These are phyloP conservation scores for Zeuzera pyrina DNA, from an alignment of 2,888 invertebrate species.

Conservation along the genomic window DNA sequence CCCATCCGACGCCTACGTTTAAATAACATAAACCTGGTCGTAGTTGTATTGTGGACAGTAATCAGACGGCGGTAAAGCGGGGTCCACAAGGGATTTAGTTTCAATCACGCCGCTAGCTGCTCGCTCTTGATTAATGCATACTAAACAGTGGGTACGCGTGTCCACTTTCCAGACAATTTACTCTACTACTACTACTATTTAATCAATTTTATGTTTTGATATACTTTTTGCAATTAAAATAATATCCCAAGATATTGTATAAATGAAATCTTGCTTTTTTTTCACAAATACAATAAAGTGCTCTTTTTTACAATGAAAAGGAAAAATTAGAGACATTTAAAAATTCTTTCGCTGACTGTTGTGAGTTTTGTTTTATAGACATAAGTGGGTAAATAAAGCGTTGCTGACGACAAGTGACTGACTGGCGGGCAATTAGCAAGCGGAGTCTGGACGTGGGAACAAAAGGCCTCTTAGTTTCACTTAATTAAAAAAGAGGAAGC, in stretches of 20 bases:
- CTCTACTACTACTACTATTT: not conserved
- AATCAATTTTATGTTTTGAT: not conserved
- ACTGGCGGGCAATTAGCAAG: conserved; percentile 58
- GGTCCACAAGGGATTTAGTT: conserved; percentile 57
- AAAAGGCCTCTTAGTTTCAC: conserved; percentile 57
- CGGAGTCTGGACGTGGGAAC: conserved; percentile 33
- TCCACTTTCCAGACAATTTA: conserved; percentile 11
- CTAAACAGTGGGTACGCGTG: conserved; percentile 55
- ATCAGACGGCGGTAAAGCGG: conserved; percentile 47
- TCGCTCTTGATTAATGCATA: conserved; percentile 65
- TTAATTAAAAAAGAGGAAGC: conserved; percentile 57
- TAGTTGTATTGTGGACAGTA: conserved; percentile 40
- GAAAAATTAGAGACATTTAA: not conserved
- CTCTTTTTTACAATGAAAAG: not conserved
- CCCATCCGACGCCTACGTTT: no score
- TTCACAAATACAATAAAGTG: not conserved
- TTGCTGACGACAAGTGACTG: conserved; percentile 57
- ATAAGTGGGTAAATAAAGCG: conserved; percentile 42
- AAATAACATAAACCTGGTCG: conserved; percentile 53
- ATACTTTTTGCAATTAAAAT: not conserved
- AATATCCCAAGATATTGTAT: not conserved
- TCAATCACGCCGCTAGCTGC: conserved; percentile 57
- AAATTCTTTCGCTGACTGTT: not conserved
- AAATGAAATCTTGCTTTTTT: not conserved
- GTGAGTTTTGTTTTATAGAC: conserved; percentile 25